Base-by-base conservation (phyloP, 1,140 invertebrate genomes). In the Cherax quadricarinatus region DNA sequence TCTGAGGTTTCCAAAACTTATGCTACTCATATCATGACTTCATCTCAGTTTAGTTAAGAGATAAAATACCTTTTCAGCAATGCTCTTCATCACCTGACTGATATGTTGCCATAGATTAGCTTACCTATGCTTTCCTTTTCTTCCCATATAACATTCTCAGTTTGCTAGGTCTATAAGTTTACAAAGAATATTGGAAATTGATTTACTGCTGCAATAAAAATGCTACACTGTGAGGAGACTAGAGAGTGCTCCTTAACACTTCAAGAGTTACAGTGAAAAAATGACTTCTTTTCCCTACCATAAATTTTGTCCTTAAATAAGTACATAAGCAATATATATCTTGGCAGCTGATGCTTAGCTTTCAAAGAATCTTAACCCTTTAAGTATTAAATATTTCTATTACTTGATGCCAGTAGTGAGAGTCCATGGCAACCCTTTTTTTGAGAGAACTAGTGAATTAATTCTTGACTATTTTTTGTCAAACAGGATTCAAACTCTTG, bases 21-120 rank as follows among this genome's bases (percentile, higher is more conserved):
- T 75, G 5, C 6, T 75, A 10, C 30, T 75, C 41, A 24, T 81
- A 81, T 21, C 79, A 81, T 57, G 12, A 57, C 12, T 14, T 62
- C 21, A 24, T 41, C 53, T 57, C 18, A 84, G 82, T 53, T 51
- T 53, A 53, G 79, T 57, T 62, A 41, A 84, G 30, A 60, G 82
- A 60, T 24, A 24, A 57, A 41, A 62, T 60, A 30, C 7, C 57
- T 84, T 84, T 75, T 30, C 24, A 75, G 7, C 53, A 84, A 51
- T 51, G 82, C 53, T 84, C 82, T 84, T 84, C 82, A 84, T 84
- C 82, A 84, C 57, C 82, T 84, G 82, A 84, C 82, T 57, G 82
- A 84, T 84, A 84, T 84, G 82, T 84, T 84, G 82, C 82, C 82
- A 84, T 60, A 84, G 82, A 30, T 60, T 21, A 57, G 24, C 82